Evolutionary conservation across 2,113 vertebrate species (phyloP).

Genomic region (Rafetus swinhoei): DNA sequence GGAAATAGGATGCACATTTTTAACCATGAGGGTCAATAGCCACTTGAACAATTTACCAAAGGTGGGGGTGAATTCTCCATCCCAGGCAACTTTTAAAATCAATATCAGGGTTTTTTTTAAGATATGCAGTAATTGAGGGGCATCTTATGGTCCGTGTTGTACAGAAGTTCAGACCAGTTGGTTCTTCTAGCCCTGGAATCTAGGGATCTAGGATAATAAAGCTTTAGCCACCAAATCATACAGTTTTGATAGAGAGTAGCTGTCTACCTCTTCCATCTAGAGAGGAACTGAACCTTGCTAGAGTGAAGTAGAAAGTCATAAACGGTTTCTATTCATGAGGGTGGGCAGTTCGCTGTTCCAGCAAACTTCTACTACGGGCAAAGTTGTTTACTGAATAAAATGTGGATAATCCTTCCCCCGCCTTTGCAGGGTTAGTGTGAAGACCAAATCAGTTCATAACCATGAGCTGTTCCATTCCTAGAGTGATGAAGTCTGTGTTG

Average conservation of each 20-base stretch:
- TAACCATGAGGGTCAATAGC: neutral
- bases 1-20: neutral
- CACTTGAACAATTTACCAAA: neutral
- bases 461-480: neutral
- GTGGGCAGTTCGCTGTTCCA: neutral
- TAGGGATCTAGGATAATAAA: neutral
- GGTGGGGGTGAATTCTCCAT: neutral
- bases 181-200: neutral
- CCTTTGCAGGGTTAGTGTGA: neutral
- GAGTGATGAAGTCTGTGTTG: neutral
- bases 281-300: neutral
- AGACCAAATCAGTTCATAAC: neutral
- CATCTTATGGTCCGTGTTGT: neutral
- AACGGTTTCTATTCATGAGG: neutral
- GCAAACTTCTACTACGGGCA: neutral
- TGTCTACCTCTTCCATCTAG: fast-evolving
- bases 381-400: neutral
- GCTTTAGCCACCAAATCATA: neutral
- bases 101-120: neutral
- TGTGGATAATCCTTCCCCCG: no score
- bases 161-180: neutral
- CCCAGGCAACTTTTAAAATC: neutral
- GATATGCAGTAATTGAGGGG: neutral
- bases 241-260: neutral
- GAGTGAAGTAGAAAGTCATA: neutral